phyloP scores from a whole-genome alignment of 2,797 vertebrate species.

The Alca torda region DNA sequence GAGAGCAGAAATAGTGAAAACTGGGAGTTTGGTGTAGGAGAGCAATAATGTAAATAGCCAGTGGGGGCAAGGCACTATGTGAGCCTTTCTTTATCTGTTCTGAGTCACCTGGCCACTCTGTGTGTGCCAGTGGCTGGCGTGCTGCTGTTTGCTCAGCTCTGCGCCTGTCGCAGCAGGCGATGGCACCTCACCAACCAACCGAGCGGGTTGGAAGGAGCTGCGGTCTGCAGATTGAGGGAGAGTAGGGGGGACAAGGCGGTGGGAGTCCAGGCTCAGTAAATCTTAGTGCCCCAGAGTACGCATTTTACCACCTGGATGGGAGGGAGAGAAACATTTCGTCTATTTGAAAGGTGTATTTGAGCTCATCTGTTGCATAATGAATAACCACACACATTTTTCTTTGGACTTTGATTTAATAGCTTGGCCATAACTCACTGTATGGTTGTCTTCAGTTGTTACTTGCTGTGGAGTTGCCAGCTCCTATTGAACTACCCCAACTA shows the following conservation, averaged over 20 bases:
- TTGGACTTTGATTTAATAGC: not conserved
- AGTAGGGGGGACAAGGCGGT: rapidly evolving
- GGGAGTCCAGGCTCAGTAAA: not conserved
- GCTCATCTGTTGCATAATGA: not conserved
- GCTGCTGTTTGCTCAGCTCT: not conserved
- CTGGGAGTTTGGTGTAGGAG: not conserved
- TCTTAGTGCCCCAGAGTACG: not conserved
- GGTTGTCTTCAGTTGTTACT: not conserved
- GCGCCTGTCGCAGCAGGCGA: not conserved
- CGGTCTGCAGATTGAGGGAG: not conserved
- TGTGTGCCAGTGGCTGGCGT: rapidly evolving
- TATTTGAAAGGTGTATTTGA: not conserved
- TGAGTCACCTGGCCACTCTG: not conserved
- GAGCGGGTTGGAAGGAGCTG: rapidly evolving
- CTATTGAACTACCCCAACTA: not conserved
- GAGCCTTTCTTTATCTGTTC: not conserved
- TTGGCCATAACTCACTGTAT: not conserved
- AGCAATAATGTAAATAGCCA: not conserved
- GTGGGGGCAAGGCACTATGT: not conserved
- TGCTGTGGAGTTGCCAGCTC: not conserved
- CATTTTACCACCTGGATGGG: not conserved
- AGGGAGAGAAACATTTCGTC: rapidly evolving
- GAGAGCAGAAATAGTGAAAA: not conserved
- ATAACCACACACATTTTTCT: not conserved
- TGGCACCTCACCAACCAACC: not conserved